Conservation (phyloP, 2,113 vertebrate genomes). For the Falco punctatus region DNA sequence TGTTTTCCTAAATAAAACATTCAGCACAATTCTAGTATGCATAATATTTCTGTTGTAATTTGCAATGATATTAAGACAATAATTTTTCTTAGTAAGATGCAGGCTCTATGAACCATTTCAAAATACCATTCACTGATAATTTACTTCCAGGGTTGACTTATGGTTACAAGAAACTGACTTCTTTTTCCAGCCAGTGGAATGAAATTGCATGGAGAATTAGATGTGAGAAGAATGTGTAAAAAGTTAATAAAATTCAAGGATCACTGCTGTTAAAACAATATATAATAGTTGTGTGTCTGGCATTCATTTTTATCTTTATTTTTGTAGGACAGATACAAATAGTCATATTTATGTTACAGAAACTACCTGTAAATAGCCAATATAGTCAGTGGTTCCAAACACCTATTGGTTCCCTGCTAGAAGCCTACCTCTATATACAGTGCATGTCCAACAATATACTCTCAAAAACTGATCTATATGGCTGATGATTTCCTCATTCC, state of each 20-base stretch:
- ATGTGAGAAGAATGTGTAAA: neutral
- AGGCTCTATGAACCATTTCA: constrained; percentile 1
- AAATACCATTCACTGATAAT: constrained; percentile 3
- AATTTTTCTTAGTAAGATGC: constrained; percentile 25
- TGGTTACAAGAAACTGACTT: neutral
- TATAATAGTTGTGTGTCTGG: rapidly evolving
- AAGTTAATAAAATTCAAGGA: neutral
- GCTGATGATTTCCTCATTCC: neutral
- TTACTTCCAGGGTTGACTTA: neutral
- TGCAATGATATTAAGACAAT: constrained; percentile 39
- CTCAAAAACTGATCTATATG: neutral
- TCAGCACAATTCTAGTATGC: neutral
- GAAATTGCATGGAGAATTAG: neutral
- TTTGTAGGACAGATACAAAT: neutral
- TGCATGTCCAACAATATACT: neutral
- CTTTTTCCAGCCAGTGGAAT: neutral
- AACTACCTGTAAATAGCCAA: neutral
- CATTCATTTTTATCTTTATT: neutral
- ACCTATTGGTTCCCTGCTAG: neutral
- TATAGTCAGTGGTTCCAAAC: neutral
- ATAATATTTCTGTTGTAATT: constrained; percentile 44
- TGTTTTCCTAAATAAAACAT: constrained; percentile 66
- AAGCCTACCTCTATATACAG: neutral
- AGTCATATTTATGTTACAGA: neutral
- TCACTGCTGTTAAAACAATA: neutral